A percentile compares a stretch with the other conserved stretches of the same genome.
phyloP scores from a whole-genome alignment of 1,140 invertebrate species.

The Argopecten irradians region DNA sequence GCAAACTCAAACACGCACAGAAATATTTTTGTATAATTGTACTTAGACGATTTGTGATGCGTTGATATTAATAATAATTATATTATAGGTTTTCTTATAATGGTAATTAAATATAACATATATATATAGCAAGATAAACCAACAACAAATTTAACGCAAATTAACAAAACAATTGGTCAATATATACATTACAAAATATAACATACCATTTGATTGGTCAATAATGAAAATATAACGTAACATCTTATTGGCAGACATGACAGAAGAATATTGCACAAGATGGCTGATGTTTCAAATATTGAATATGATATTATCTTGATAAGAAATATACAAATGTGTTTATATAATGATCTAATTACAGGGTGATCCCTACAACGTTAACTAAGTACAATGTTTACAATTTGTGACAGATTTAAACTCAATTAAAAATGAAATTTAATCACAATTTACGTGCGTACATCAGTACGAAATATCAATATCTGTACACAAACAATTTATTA shows the following conservation, averaged over 20 bases:
- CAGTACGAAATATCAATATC: no score
- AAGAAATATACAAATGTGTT: neutral
- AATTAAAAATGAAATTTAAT: neutral
- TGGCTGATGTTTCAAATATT: constrained; percentile 4
- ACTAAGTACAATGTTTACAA: neutral
- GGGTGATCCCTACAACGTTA: neutral
- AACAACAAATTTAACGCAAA: constrained; percentile 11
- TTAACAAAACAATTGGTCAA: constrained; percentile 3
- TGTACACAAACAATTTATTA: no score
- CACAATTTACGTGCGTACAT: no score
- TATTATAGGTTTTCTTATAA: no score
- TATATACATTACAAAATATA: constrained; percentile 12
- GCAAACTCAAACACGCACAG: no score
- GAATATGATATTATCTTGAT: neutral
- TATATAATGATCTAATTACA: neutral
- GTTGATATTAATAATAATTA: no score
- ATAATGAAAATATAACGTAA: neutral
- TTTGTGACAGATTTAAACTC: neutral
- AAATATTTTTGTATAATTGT: no score
- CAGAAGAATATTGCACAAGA: neutral
- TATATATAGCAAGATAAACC: neutral
- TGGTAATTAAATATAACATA: no score
- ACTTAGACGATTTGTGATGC: no score
- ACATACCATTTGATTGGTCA: constrained; percentile 17
- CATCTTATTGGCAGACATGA: neutral